Evolutionary conservation across 2,113 vertebrate species (phyloP), one percentile per base, ranked within the genome.

Genomic region (Phyllostomus discolor): DNA sequence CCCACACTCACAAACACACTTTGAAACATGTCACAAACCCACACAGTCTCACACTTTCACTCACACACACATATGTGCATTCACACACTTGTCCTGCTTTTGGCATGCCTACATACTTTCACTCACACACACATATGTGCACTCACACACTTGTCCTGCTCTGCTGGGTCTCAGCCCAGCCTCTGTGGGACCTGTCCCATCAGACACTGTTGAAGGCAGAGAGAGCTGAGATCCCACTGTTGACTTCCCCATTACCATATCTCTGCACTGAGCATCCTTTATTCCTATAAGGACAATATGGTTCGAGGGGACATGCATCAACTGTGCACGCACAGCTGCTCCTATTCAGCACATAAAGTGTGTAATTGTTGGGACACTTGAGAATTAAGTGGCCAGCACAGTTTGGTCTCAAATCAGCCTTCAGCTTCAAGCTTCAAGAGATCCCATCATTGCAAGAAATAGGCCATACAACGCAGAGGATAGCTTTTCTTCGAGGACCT

Each of bases 271-370:
- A 20, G 41, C 31, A 11, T 14, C 50, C 4, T 33, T 31, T 14
- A 0, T 22, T 8, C 57, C 81, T 2, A 11, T 46, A 38, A 59
- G 28, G 16, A 22, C 41, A 10, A 1, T 1, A 14, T 16, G 73
- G 28, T 31, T 24, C 11, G 64, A 57, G 64, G 33, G 33, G 15
- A 14, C 0, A 0, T 20, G 2, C 20, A 0, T 24, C 81, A 14
- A 1, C n/a, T 16, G 1, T 2, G 0, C 3, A 9, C 5, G 22
- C 4, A 7, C 1, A 14, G 19, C 48, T 9, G n/a, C 31, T 22
- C 26, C 24, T 11, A 5, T 10, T 4, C 2, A 31, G 66, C 8
- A 4, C 57, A 19, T 2, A 35, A 35, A 26, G 24, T 5, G 11
- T 2, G 10, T 3, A 0, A 70, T 38, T 83, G 91, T 33, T 79